Percentiles rank a stretch among this genome's conserved stretches.
phyloP scores from a whole-genome alignment of 2,888 invertebrate genomes.

The Merodon equestris region DNA sequence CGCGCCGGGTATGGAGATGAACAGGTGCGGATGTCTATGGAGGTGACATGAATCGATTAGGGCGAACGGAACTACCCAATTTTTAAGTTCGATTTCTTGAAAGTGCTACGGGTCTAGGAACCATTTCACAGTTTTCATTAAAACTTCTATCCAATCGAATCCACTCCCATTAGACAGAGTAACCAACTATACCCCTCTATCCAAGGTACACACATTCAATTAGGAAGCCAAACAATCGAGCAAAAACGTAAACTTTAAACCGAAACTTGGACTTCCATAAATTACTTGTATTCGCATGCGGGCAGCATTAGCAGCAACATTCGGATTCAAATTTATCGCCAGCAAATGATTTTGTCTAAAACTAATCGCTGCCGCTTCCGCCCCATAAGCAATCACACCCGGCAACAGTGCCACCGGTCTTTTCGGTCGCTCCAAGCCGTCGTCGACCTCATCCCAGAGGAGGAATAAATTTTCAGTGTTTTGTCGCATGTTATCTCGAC shows the following conservation, averaged over 20 bases:
- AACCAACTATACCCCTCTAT: neutral
- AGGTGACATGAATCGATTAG: too few relatives aligned
- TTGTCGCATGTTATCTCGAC: conserved; percentile 52
- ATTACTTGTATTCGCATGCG: conserved; percentile 19
- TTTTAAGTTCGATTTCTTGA: too few relatives aligned
- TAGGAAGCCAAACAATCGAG: conserved; percentile 17
- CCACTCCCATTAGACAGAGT: neutral
- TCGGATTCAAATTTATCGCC: conserved; percentile 48
- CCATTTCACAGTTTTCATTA: too few relatives aligned
- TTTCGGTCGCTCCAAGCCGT: neutral
- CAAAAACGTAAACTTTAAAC: conserved; percentile 21
- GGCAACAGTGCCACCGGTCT: conserved; percentile 27
- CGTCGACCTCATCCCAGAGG: conserved; percentile 26
- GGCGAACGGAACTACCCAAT: too few relatives aligned
- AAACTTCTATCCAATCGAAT: too few relatives aligned
- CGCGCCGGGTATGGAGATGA: too few relatives aligned
- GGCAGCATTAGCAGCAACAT: conserved; percentile 20
- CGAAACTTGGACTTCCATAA: conserved; percentile 38
- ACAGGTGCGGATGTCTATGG: too few relatives aligned
- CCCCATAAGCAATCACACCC: too few relatives aligned
- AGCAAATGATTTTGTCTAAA: conserved; percentile 41
- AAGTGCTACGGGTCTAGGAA: too few relatives aligned
- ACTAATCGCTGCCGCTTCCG: conserved; percentile 55
- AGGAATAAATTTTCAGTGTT: conserved; percentile 58
- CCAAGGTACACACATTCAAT: conserved; percentile 29